Base-by-base conservation (phyloP, 2,888 invertebrate species). In the Atherix ibis region DNA sequence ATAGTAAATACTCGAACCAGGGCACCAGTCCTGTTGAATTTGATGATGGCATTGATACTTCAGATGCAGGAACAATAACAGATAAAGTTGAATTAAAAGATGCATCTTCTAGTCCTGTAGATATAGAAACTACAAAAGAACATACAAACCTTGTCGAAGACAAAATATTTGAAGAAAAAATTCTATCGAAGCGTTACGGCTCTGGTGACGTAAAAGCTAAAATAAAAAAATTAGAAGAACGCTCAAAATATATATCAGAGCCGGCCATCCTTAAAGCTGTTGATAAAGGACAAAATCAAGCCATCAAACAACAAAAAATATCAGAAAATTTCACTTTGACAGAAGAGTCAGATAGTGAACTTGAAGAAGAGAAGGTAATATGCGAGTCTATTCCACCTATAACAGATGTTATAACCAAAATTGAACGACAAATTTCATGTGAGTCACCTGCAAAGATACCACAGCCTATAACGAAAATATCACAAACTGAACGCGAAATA, bases 161-260 rank as follows among this genome's bases (percentile, higher is more conserved):
- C 10, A 49, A 48, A 37, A 27, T 37, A 9, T 34, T 51, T 14
- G 56, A 57, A 18, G 63, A 64, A 35, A 57, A 63, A 37, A 48
- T 58, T 18, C 43, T 62, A 34, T 51, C 46, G 35, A 45, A 40
- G 30, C 45, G 61, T 22, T 48, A 61, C 22, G 61, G 60, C 22
- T 65, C 66, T 6, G 67, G 68, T 18, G 68, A 68, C 43, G 71
- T 71, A 4, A 67, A 63, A 51, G 64, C 68, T 12, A 67, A 67
- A 48, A 60, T 71, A 27, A 63, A 64, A 48, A 51, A 63, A 36
- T 49, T 71, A 31, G 71, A 71, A 51, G 66, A 67, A 42, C 65
- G 59, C 3, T 50, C 56, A 9, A 54, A 58, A 19, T 56, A 59
- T 33, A 45, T 48, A 19, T 27, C 36, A n/a, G 44, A 42, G 18